phyloP scores from a whole-genome alignment of 2,888 invertebrate genomes.

The Leptopilina drosophilae region DNA sequence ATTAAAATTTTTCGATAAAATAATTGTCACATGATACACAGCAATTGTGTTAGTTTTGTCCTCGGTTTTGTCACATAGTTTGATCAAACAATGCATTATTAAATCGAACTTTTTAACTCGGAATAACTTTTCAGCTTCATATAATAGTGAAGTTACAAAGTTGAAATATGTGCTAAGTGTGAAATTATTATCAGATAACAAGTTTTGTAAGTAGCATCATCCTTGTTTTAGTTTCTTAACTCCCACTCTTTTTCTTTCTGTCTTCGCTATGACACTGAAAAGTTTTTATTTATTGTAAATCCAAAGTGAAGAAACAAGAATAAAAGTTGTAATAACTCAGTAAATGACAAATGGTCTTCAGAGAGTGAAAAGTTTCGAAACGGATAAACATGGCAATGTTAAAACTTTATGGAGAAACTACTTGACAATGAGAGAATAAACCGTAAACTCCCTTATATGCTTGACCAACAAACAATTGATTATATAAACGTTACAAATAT shows the following conservation, averaged over 20 bases:
- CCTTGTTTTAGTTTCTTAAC: constrained; percentile 10
- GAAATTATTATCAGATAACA: constrained; percentile 11
- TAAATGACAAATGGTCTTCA: constrained; percentile 14
- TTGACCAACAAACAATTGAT: constrained; percentile 9
- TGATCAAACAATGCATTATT: background rate
- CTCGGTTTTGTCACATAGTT: background rate
- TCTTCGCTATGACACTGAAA: background rate
- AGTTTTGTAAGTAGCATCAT: constrained; percentile 16
- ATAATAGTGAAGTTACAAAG: background rate
- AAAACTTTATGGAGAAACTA: background rate
- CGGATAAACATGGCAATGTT: background rate
- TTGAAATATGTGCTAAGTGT: constrained; percentile 2
- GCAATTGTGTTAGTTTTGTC: background rate
- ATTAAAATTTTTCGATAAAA: too few relatives aligned
- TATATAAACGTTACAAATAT: background rate
- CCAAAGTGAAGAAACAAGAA: constrained; percentile 7
- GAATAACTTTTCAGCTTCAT: background rate
- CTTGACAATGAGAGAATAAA: background rate
- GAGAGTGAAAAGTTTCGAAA: background rate
- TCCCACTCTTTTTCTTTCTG: background rate
- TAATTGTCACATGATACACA: too few relatives aligned
- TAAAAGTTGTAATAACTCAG: constrained; percentile 10
- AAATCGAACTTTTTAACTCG: background rate
- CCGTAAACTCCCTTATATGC: background rate
- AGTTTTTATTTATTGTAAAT: constrained; percentile 7